Conservation (phyloP, 2,797 vertebrate species). For the Varecia variegata region DNA sequence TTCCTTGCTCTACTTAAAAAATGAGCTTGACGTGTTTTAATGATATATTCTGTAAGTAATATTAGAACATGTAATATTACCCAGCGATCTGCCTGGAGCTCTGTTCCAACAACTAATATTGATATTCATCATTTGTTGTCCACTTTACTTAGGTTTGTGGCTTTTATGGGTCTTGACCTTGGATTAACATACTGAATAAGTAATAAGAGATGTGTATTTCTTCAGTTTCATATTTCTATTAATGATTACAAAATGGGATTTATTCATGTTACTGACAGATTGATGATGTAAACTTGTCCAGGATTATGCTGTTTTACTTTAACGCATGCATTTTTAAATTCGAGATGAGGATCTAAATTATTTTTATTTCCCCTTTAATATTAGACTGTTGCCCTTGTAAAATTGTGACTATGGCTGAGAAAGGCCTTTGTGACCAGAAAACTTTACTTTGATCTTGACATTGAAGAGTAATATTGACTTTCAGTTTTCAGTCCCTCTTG, state of each 20-base stretch:
- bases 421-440: neutral
- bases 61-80: constrained; percentile 16
- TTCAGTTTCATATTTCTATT: neutral
- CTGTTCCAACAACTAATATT: neutral
- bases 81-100: neutral
- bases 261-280: constrained; percentile 1
- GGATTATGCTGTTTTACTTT: neutral
- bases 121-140: neutral
- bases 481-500: neutral
- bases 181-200: neutral
- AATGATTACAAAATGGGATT: neutral
- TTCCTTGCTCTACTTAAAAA: neutral
- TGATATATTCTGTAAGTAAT: constrained; percentile 12
- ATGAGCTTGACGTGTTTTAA: neutral
- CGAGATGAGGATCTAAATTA: neutral
- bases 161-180: neutral
- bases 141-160: neutral
- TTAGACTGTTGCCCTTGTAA: neutral
- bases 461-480: neutral
- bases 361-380: neutral
- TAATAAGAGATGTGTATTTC: neutral
- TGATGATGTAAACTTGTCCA: neutral
- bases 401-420: neutral
- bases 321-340: neutral
- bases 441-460: neutral